Evolutionary conservation across 2,113 vertebrate genomes (phyloP), one percentile per base, ranked within the genome.

Genomic region (Neomonachus schauinslandi): DNA sequence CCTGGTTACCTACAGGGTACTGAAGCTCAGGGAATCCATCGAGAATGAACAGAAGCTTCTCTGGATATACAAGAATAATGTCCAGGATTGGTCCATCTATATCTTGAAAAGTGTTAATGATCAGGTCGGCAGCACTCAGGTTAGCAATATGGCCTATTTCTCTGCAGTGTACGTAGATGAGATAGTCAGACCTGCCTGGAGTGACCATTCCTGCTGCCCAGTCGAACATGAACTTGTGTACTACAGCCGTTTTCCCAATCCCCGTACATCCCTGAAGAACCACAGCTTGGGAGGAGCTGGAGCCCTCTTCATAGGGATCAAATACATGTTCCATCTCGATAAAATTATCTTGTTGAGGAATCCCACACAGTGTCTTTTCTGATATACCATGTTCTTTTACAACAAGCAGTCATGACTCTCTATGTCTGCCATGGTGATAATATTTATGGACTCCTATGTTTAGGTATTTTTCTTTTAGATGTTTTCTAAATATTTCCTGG

Each of bases 391-490:
- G 55, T 15, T 96, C 90, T 92, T 97, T 95, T 77, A 94, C 12
- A 94, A 94, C 33, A 91, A 97, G 82, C 57, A 96, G 57, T 57
- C 63, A 6, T 81, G 42, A 55, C 3, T 88, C 39, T 89, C 94
- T 89, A 85, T 94, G 87, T 33, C 95, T 97, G 93, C 72, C 63
- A 71, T 21, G 51, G n/a, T 84, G 65, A 65, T 82, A 97, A 93
- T 28, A 89, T 92, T 86, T 91, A 93, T 93, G 19, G 0, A 42
- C 79, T 86, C 83, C 79, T 63, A 89, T 69, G 88, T 95, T 96
- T 11, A 81, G 83, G 72, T 98, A 97, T 80, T 97, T 96, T 94
- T 95, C 90, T 89, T 96, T 95, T 28, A 98, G 72, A 89, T 96
- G 65, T 81, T 76, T 97, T 95, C 42, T 69, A 72, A 95, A 86